Percentiles rank a stretch among this genome's conserved stretches.
Conservation (phyloP, 2,797 vertebrate species). For the Telmatherina bonti region DNA sequence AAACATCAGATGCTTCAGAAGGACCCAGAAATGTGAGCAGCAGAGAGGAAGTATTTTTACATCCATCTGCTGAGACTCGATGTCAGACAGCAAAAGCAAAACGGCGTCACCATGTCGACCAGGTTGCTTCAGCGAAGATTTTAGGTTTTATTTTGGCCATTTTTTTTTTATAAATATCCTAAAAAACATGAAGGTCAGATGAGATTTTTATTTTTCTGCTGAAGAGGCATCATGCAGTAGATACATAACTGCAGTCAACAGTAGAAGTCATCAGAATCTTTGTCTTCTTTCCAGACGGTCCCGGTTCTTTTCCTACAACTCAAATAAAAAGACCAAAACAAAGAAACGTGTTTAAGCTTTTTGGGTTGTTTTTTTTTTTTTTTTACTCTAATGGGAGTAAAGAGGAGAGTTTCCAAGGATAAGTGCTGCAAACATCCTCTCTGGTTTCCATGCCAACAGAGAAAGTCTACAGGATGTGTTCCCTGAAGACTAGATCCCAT, state of each 20-base stretch:
- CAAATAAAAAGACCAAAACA: too few relatives aligned
- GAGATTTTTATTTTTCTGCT: neutral
- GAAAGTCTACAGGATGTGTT: neutral
- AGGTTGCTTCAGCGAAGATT: conserved; percentile 23
- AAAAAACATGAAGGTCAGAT: conserved; percentile 17
- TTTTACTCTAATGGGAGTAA: too few relatives aligned
- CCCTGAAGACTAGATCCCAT: conserved; percentile 8
- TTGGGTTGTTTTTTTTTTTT: conserved; percentile 5
- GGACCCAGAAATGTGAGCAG: conserved; percentile 25
- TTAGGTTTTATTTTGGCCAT: conserved; percentile 18
- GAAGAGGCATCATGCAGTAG: too few relatives aligned
- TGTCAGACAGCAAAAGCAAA: conserved; percentile 41
- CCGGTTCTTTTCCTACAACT: too few relatives aligned
- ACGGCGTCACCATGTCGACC: conserved; percentile 44
- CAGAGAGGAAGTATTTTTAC: conserved; percentile 41
- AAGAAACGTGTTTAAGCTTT: neutral
- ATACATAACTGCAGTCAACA: too few relatives aligned
- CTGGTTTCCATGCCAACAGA: conserved; percentile 2
- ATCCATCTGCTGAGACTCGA: conserved; percentile 33
- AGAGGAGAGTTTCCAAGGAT: neutral
- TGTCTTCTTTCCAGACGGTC: too few relatives aligned
- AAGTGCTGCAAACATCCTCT: conserved; percentile 4
- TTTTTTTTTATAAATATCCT: conserved; percentile 24
- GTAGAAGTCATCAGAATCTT: too few relatives aligned
- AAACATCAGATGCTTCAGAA: conserved; percentile 8